Evolutionary conservation across 1,140 invertebrate species (phyloP).

Genomic region (Subanguina moxae): DNA sequence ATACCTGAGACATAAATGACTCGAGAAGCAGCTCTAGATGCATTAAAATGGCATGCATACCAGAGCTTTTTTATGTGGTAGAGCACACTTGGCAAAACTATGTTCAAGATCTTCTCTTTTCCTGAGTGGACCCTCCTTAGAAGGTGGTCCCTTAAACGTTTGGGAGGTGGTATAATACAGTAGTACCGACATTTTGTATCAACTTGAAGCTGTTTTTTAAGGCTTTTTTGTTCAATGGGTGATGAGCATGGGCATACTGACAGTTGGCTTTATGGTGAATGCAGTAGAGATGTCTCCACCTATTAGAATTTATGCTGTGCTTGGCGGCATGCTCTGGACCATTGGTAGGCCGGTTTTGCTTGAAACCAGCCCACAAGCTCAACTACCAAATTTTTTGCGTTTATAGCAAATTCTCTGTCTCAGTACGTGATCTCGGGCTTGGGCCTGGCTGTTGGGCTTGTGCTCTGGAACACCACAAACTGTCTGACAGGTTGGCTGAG

Average conservation of each 20-base stretch:
- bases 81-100: too few species aligned
- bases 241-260: slow-evolving; percentile 28
- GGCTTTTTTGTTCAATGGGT: slow-evolving; percentile 31
- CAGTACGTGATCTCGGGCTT: slow-evolving; percentile 30
- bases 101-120: too few species aligned
- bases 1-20: too few species aligned
- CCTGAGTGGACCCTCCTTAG: too few species aligned
- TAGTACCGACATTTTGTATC: too few species aligned
- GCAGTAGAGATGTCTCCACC: slow-evolving; percentile 23
- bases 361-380: too few species aligned
- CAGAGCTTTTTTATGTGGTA: too few species aligned
- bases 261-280: slow-evolving; percentile 28
- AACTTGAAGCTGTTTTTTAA: slow-evolving; percentile 12
- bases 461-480: slow-evolving; percentile 41
- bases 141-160: too few species aligned
- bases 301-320: neutral
- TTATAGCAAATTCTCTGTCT: slow-evolving; percentile 25
- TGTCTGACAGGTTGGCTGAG: slow-evolving; percentile 36
- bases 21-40: too few species aligned
- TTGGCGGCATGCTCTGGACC: slow-evolving; percentile 23
- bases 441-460: slow-evolving; percentile 29
- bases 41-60: too few species aligned
- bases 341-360: slow-evolving; percentile 11
- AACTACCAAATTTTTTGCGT: too few species aligned
- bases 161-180: too few species aligned